A percentile compares a stretch with the other conserved stretches of the same genome.
phyloP scores from a whole-genome alignment of 2,797 vertebrate species.

The Tenualosa ilisha region DNA sequence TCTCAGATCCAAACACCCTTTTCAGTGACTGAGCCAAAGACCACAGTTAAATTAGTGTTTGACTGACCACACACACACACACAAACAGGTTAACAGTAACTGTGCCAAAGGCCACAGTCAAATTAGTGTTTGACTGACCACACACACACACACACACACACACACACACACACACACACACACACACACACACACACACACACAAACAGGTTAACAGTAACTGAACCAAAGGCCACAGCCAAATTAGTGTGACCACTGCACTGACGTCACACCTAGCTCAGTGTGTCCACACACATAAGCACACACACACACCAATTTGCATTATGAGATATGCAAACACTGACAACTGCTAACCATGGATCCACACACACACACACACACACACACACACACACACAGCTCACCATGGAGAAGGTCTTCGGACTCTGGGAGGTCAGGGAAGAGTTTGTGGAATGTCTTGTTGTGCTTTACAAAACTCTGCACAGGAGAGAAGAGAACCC shows the following conservation, averaged over 20 bases:
- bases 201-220: neutral
- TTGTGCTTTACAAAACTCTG: conserved; percentile 76
- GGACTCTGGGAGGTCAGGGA: conserved; percentile 73
- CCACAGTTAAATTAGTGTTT: no score
- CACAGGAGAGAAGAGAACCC: no score
- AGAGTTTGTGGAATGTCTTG: conserved; percentile 82
- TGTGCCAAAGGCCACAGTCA: conserved; percentile 34
- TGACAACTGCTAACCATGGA: no score
- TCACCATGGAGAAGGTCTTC: conserved; percentile 80
- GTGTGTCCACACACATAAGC: neutral
- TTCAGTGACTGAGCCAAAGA: neutral
- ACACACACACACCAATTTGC: neutral
- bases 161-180: no score
- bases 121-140: neutral
- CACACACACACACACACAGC: conserved; percentile 36
- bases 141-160: no score
- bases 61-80: no score
- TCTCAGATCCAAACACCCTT: neutral
- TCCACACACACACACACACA: neutral
- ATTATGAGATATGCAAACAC: neutral
- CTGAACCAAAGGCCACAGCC: conserved; percentile 34
- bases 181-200: no score
- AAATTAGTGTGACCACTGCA: neutral
- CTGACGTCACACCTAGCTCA: neutral
- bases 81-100: neutral